Evolutionary conservation across 2,797 vertebrate genomes (phyloP), one percentile per base, ranked within the genome.

Genomic region (Pipistrellus kuhlii): DNA sequence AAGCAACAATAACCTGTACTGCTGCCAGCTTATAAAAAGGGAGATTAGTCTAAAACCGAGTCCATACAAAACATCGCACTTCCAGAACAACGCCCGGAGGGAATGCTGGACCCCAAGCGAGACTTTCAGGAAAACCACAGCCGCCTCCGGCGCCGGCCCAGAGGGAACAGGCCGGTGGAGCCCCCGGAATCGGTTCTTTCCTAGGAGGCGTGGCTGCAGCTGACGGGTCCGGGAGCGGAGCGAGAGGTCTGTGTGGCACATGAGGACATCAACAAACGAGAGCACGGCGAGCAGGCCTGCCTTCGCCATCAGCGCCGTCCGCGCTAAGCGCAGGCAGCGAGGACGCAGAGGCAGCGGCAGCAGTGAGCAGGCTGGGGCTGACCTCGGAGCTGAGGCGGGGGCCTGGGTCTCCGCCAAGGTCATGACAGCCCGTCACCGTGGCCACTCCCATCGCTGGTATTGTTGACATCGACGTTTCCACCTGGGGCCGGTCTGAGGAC

Each of bases 1-100:
- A 95, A 90, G 44, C 81, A 93, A 62, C 82, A 90, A 71, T 64
- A 88, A 78, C 88, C 86, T 76, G 87, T 53, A 73, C 20, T 38
- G 68, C 35, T 77, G 48, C 46, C 81, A 53, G 53, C 51, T 80
- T 48, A 85, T 48, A 53, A 91, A 69, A 95, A 69, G 48, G 35
- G 38, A 46, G 38, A 55, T 10, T 35, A 5, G 38, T 73, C 59
- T 69, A 51, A 96, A 87, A 53, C 5, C 62, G 35, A 41, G 27
- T 77, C 59, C 30, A 25, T 30, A 77, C 46, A 85, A 85, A 91
- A 55, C 30, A 84, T 23, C 77, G 85, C 12, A 27, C 25, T 91
- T 59, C 53, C 13, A 84, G 66, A 93, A 71, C 41, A 48, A 41
- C 17, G 17, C 75, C 80, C 91, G n/a, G n/a, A 51, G 20, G 75